Evolutionary conservation across 2,113 vertebrate species (phyloP).

Genomic region (Danio rerio): GRCz12tu NC_133189.1:20329001-20329500

Average conservation of each 20-base stretch:
- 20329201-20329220: neutral
- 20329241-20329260: neutral
- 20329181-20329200: neutral
- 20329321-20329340: too few relatives aligned
- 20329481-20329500: neutral
- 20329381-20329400: too few relatives aligned
- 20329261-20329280: neutral
- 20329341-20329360: too few relatives aligned
- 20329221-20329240: neutral
- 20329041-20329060: conserved; percentile 2
- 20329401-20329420: too few relatives aligned
- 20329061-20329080: neutral
- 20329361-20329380: too few relatives aligned
- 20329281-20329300: too few relatives aligned
- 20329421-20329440: too few relatives aligned
- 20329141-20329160: neutral
- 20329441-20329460: too few relatives aligned
- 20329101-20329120: neutral
- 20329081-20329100: neutral
- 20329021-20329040: conserved; percentile 20
- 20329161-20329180: neutral
- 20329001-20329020: neutral
- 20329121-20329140: neutral
- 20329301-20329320: too few relatives aligned
- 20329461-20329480: neutral